Evolutionary conservation across 2,113 vertebrate species (phyloP).

Genomic region (Cyprinus carpio): DNA sequence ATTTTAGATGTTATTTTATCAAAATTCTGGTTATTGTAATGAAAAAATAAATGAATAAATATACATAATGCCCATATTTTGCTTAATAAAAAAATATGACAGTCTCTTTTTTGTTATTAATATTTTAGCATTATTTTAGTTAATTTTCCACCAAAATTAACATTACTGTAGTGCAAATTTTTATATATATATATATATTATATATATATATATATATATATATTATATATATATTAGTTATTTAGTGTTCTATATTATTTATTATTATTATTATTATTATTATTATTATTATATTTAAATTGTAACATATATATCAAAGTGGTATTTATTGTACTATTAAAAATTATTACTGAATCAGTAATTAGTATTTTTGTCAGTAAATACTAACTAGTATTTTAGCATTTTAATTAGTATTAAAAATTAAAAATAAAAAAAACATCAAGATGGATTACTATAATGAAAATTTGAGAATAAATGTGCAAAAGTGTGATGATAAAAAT

Average conservation of each 20-base stretch:
- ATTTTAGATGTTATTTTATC: background rate
- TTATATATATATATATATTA: too few relatives aligned
- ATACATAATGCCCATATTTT: too few relatives aligned
- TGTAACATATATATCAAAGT: too few relatives aligned
- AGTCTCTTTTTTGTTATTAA: background rate
- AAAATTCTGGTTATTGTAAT: background rate
- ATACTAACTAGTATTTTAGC: background rate
- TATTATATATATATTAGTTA: too few relatives aligned
- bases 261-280: too few relatives aligned
- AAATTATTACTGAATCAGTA: background rate
- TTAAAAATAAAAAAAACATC: background rate
- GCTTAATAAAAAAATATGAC: background rate
- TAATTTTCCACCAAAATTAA: background rate
- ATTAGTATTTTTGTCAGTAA: background rate
- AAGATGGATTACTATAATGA: background rate
- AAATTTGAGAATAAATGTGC: background rate
- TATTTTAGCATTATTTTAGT: background rate
- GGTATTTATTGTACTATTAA: background rate
- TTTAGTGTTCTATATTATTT: too few relatives aligned
- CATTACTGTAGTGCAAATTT: background rate
- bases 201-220: too few relatives aligned
- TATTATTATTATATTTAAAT: too few relatives aligned
- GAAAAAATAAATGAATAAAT: too few relatives aligned
- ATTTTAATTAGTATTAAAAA: background rate
- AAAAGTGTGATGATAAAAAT: too few relatives aligned